Conservation (phyloP, 2,888 invertebrate genomes). For the Lasioglossum leucozonium region DNA sequence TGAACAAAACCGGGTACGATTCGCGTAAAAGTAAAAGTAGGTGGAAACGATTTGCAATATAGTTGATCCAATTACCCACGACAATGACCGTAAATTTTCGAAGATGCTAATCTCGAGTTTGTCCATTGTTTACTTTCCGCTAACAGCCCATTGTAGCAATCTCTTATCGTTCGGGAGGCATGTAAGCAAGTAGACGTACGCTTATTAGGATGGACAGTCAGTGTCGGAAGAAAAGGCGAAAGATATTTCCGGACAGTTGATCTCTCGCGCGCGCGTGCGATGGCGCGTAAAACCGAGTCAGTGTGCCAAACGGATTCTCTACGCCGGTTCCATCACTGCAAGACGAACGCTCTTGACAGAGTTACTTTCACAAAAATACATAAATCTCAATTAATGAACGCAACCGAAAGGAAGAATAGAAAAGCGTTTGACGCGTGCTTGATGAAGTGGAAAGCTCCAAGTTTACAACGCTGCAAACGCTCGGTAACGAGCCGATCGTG, state of each 20-base stretch:
- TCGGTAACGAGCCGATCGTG: neutral
- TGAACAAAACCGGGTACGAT: no score
- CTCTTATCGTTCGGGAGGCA: slow-evolving; percentile 23
- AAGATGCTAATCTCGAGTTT: slow-evolving; percentile 39
- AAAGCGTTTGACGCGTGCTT: neutral
- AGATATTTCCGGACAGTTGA: slow-evolving; percentile 47
- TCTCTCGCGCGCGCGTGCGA: slow-evolving; percentile 47
- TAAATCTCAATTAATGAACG: slow-evolving; percentile 23
- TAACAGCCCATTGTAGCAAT: slow-evolving; percentile 34
- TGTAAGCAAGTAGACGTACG: neutral
- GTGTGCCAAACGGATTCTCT: slow-evolving; percentile 66
- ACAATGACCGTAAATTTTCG: slow-evolving; percentile 22
- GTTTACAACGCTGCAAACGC: slow-evolving; percentile 12
- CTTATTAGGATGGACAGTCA: slow-evolving; percentile 36
- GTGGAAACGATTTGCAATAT: neutral
- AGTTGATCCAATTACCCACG: neutral
- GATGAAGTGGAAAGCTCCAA: neutral
- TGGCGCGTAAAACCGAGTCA: slow-evolving; percentile 65
- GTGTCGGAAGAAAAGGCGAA: slow-evolving; percentile 34
- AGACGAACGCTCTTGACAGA: slow-evolving; percentile 5
- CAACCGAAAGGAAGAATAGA: neutral
- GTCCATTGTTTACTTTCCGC: slow-evolving; percentile 32
- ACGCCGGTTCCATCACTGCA: slow-evolving; percentile 2
- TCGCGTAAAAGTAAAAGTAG: neutral
- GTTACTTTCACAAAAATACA: slow-evolving; percentile 61